Conservation (phyloP, 2,113 vertebrate species). For the Rhadina sibilatrix region DNA sequence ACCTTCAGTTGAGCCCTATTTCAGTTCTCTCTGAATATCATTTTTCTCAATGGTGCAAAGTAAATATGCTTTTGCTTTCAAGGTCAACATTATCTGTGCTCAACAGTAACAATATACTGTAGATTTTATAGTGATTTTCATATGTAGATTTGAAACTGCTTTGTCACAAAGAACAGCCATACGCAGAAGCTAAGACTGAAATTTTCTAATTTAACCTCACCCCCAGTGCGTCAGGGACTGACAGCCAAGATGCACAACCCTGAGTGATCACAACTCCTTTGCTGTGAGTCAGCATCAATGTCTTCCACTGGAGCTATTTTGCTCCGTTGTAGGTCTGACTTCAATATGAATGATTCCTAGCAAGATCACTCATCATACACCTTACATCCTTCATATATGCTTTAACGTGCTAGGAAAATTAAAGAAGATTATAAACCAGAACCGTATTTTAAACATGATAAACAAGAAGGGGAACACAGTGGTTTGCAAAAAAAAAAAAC, state of each 20-base stretch:
- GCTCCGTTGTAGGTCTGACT: background rate
- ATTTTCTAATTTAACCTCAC: background rate
- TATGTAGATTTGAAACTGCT: background rate
- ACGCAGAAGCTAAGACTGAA: background rate
- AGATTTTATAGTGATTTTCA: conserved; percentile 47
- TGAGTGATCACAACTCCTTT: background rate
- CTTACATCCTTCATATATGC: background rate
- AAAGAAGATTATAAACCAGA: background rate
- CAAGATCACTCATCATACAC: background rate
- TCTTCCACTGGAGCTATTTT: background rate
- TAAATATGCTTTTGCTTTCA: background rate
- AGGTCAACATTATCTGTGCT: conserved; percentile 2
- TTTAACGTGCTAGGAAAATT: background rate
- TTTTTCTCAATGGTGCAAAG: background rate
- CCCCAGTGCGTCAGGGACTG: accelerated
- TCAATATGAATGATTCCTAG: background rate
- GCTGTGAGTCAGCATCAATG: background rate
- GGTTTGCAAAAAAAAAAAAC: background rate
- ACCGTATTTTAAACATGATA: background rate
- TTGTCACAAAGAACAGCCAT: background rate
- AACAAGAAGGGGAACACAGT: background rate
- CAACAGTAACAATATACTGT: conserved; percentile 34
- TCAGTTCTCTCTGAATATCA: background rate
- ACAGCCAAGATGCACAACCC: background rate
- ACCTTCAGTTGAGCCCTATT: background rate